Evolutionary conservation across 1,140 invertebrate genomes (phyloP).

Genomic region (Planococcus citri): DNA sequence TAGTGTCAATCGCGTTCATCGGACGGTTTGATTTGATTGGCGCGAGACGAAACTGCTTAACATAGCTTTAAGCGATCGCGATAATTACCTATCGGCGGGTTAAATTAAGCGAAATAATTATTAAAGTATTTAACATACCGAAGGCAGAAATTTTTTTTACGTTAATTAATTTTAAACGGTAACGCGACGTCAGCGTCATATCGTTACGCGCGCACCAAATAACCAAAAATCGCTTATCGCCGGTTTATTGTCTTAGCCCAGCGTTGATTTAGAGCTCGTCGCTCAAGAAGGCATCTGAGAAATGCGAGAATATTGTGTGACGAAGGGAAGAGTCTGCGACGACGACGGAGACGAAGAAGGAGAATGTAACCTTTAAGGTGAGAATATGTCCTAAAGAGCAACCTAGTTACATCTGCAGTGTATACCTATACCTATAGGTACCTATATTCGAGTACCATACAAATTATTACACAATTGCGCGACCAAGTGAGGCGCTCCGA

Average conservation of each 20-base stretch:
- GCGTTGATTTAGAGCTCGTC: no score
- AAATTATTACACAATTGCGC: no score
- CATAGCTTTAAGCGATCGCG: no score
- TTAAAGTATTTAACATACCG: neutral
- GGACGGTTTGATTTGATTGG: neutral
- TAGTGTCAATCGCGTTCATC: neutral
- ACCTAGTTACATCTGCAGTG: neutral
- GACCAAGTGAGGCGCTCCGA: no score
- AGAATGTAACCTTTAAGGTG: no score
- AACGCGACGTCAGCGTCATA: neutral
- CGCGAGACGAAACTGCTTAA: neutral
- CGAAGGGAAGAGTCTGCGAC: no score
- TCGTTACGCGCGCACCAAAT: neutral
- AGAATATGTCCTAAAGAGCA: neutral
- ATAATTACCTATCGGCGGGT: no score
- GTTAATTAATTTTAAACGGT: constrained; percentile 1
- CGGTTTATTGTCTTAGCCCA: neutral
- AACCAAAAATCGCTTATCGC: neutral
- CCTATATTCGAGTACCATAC: no score
- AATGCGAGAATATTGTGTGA: no score
- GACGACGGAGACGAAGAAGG: no score
- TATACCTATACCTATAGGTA: no score
- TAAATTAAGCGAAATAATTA: neutral
- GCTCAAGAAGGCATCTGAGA: no score
- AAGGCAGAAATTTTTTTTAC: neutral